A percentile compares a stretch with the other conserved stretches of the same genome.
Conservation (phyloP, 2,797 vertebrate genomes). For the Geotria australis region DNA sequence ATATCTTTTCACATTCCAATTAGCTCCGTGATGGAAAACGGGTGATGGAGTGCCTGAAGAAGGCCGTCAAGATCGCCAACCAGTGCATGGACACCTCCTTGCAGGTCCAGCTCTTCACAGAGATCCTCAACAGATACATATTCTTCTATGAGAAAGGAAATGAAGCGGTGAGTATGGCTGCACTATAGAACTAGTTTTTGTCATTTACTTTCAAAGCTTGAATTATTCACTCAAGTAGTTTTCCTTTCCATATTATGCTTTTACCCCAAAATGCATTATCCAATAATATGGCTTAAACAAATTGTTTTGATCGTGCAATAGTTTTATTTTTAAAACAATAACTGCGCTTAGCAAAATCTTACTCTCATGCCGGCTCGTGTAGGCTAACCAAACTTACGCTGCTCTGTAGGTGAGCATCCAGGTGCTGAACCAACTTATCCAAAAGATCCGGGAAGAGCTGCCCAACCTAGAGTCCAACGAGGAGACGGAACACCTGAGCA, state of each 20-base stretch:
- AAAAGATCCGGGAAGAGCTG: constrained; percentile 91
- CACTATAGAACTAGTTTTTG: neutral
- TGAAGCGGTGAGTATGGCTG: constrained; percentile 40
- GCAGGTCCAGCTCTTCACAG: constrained; percentile 94
- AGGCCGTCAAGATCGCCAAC: constrained; percentile 91
- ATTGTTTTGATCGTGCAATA: neutral
- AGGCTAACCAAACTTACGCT: too few species aligned
- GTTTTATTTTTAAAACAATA: neutral
- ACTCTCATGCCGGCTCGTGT: too few species aligned
- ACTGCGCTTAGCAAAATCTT: too few species aligned
- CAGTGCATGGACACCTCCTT: constrained; percentile 98
- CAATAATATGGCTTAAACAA: too few species aligned
- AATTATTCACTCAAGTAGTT: neutral
- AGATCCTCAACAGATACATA: constrained; percentile 95
- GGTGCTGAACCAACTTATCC: constrained; percentile 92
- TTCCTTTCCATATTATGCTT: neutral
- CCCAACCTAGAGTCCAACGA: constrained; percentile 84
- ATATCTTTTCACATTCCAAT: neutral
- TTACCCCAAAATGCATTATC: too few species aligned
- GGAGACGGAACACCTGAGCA: constrained; percentile 97
- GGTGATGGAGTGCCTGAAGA: constrained; percentile 96
- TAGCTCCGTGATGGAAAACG: constrained; percentile 84
- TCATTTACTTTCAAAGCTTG: neutral
- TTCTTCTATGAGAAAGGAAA: constrained; percentile 97
- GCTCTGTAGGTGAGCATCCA: constrained; percentile 56